Conservation (phyloP, 1,140 invertebrate genomes). For the Caenorhabditis brenneri region DNA sequence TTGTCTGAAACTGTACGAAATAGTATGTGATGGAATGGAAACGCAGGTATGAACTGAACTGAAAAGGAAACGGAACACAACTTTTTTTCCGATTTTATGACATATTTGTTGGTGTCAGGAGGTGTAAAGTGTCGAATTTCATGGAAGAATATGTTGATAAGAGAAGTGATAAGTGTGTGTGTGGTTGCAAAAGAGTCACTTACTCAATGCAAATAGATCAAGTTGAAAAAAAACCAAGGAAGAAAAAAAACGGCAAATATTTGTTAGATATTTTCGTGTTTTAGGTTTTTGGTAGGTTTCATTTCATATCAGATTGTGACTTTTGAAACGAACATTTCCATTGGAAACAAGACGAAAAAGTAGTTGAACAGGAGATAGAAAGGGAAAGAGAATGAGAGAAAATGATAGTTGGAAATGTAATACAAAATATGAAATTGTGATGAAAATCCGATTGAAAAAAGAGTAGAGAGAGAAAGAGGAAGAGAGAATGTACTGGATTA, state of each 20-base stretch:
- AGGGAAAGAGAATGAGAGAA: background rate
- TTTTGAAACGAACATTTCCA: background rate
- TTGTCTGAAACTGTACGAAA: slow-evolving; percentile 18
- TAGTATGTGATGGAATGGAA: background rate
- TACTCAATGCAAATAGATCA: slow-evolving; percentile 19
- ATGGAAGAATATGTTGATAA: slow-evolving; percentile 28
- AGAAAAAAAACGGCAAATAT: slow-evolving; percentile 11
- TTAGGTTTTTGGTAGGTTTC: background rate
- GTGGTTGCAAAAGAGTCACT: background rate
- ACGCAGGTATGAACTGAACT: background rate
- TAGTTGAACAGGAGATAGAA: too few species aligned
- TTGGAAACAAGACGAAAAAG: background rate
- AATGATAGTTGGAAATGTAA: background rate
- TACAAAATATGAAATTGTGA: background rate
- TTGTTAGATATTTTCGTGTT: slow-evolving; percentile 4
- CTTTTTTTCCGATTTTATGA: background rate
- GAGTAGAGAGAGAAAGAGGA: background rate
- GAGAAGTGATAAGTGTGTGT: background rate
- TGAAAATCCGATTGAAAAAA: slow-evolving; percentile 5
- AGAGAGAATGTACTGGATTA: background rate
- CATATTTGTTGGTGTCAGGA: background rate
- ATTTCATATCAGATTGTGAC: slow-evolving; percentile 7
- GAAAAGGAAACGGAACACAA: background rate
- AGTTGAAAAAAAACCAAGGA: background rate
- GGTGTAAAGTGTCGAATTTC: background rate